These are phyloP conservation scores for Misgurnus mizolepis DNA, from an alignment of 2,113 vertebrate species.

Conservation along the genomic window DNA sequence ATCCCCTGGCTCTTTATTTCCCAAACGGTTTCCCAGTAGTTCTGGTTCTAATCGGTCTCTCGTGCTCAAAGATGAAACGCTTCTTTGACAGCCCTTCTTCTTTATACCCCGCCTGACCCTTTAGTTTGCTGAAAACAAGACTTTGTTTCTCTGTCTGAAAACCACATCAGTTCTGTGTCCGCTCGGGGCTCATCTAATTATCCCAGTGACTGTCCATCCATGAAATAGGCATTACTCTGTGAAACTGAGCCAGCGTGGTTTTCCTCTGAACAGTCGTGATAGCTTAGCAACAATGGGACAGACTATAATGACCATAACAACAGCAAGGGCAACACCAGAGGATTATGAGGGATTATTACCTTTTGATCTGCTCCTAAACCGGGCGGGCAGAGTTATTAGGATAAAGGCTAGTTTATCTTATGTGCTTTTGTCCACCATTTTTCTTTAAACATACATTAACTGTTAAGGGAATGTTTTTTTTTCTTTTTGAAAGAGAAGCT, in stretches of 20 bases:
- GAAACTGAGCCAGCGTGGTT: conserved; percentile 50
- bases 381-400: conserved; percentile 35
- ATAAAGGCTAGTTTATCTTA: conserved; percentile 22
- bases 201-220: conserved; percentile 41
- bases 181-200: conserved; percentile 47
- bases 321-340: conserved; percentile 42
- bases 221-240: conserved; percentile 51
- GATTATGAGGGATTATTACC: conserved; percentile 60
- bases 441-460: not conserved
- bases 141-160: conserved; percentile 22
- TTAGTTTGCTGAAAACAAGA: conserved; percentile 3
- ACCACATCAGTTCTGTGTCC: conserved; percentile 8
- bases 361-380: conserved; percentile 51
- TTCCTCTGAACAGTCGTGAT: conserved; percentile 19
- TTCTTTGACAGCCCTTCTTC: not conserved
- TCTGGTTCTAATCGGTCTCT: too few species aligned
- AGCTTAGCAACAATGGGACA: conserved; percentile 35
- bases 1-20: too few species aligned
- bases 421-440: not conserved
- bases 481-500: not conserved
- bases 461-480: not conserved
- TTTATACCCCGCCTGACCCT: not conserved
- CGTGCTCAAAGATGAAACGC: too few species aligned
- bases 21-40: too few species aligned
- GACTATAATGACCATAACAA: conserved; percentile 45